These are phyloP conservation scores for Drosophila lacertosa DNA, from an alignment of 1,140 invertebrate genomes.

Conservation along the genomic window DNA sequence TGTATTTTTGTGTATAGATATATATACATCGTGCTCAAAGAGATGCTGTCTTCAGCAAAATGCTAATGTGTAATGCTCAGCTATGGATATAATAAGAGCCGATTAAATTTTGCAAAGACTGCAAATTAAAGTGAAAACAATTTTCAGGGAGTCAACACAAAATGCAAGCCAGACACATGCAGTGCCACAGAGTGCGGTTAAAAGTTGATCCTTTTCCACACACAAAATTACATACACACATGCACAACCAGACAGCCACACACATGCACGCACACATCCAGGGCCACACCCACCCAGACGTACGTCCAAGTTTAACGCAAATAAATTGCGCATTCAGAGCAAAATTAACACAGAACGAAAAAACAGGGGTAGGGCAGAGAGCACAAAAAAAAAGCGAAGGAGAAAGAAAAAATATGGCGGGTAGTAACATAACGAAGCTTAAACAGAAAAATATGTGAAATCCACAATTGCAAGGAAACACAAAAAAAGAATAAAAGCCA, in stretches of 20 bases:
- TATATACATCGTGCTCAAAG: too few species aligned
- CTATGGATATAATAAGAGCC: slow-evolving; percentile 43
- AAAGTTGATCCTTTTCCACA: slow-evolving; percentile 66
- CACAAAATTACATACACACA: slow-evolving; percentile 13
- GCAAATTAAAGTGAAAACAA: slow-evolving; percentile 78
- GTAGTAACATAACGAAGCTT: slow-evolving; percentile 67
- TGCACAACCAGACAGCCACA: slow-evolving; percentile 25
- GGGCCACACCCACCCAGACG: slow-evolving; percentile 25
- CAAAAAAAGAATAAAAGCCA: slow-evolving; percentile 25
- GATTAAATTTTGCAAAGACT: slow-evolving; percentile 73
- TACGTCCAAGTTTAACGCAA: slow-evolving; percentile 73
- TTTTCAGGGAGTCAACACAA: slow-evolving; percentile 54
- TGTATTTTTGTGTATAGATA: neutral
- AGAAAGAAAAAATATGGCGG: slow-evolving; percentile 26
- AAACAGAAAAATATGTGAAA: slow-evolving; percentile 66
- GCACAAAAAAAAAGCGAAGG: slow-evolving; percentile 12
- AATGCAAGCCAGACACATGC: slow-evolving; percentile 54
- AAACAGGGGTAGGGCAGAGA: slow-evolving; percentile 15
- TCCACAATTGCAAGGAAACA: slow-evolving; percentile 33
- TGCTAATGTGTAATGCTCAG: slow-evolving; percentile 4
- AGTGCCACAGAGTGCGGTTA: slow-evolving; percentile 39
- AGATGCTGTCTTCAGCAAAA: neutral
- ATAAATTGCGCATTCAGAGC: slow-evolving; percentile 80
- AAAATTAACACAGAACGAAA: slow-evolving; percentile 68
- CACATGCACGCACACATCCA: slow-evolving; percentile 16